Evolutionary conservation across 2,888 invertebrate genomes (phyloP).

Genomic region (Pristionchus arcanus): DNA sequence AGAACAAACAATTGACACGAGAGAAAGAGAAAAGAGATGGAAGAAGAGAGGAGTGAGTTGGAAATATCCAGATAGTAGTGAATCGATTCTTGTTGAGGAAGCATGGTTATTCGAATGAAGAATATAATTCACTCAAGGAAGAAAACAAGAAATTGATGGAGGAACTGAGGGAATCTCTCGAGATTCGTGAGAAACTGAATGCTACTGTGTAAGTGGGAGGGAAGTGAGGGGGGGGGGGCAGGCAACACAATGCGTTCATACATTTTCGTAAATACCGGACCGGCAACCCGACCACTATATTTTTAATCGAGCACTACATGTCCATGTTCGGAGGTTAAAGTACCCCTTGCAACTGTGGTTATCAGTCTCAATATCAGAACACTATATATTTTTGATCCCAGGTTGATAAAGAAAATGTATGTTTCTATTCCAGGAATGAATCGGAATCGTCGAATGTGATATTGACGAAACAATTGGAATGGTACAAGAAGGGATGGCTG

Average conservation of each 20-base stretch:
- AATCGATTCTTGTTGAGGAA: too few relatives aligned
- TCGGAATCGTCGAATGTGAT: neutral
- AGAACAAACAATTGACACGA: neutral
- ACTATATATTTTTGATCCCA: too few relatives aligned
- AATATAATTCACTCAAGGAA: neutral
- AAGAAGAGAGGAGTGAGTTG: neutral
- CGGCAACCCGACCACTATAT: too few relatives aligned
- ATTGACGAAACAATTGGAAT: neutral
- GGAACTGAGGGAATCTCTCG: neutral
- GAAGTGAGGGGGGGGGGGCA: neutral
- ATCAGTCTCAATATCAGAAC: too few relatives aligned
- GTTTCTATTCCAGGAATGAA: neutral
- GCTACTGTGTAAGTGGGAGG: neutral
- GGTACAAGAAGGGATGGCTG: constrained; percentile 36
- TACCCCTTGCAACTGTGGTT: too few relatives aligned
- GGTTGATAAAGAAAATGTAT: too few relatives aligned
- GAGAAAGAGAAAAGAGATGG: constrained; percentile 2
- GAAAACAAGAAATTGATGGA: neutral
- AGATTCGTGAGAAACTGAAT: neutral
- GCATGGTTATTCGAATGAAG: neutral
- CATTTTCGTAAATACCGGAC: too few relatives aligned
- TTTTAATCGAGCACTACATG: too few relatives aligned
- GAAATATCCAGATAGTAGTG: neutral
- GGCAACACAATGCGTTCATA: too few relatives aligned
- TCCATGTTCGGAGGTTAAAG: too few relatives aligned